Percentiles rank a stretch among this genome's conserved stretches.
Evolutionary conservation across 2,113 vertebrate genomes (phyloP).

Genomic region (Sterrhoptilus dennistouni): DNA sequence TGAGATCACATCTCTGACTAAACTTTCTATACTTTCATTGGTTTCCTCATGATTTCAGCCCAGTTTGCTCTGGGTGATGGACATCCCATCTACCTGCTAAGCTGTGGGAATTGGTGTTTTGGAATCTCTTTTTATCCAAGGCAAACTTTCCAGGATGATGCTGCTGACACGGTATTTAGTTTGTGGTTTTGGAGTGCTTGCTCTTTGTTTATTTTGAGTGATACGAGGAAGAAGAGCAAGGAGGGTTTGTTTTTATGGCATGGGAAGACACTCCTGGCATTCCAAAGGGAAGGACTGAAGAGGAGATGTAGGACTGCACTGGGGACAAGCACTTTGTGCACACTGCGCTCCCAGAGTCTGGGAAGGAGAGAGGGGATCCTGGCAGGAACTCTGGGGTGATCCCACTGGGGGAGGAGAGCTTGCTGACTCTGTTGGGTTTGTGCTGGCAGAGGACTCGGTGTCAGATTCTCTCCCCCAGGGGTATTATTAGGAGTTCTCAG

Average conservation of each 20-base stretch:
- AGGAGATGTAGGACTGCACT: background rate
- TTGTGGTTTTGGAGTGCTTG: slow-evolving; percentile 8
- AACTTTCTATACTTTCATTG: slow-evolving; percentile 28
- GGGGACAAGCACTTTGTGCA: background rate
- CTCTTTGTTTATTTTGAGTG: slow-evolving; percentile 33
- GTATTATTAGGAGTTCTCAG: background rate
- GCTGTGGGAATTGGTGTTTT: background rate
- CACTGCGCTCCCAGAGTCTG: background rate
- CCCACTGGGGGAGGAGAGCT: background rate
- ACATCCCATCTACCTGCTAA: background rate
- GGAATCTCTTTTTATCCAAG: slow-evolving; percentile 18
- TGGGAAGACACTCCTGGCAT: background rate
- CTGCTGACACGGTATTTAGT: slow-evolving; percentile 51
- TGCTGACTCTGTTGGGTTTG: background rate
- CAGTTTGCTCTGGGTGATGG: background rate
- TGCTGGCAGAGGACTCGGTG: background rate
- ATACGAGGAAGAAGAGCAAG: slow-evolving; percentile 20
- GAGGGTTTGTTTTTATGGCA: slow-evolving; percentile 6
- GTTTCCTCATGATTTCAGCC: background rate
- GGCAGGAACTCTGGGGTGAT: background rate
- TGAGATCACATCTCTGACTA: background rate
- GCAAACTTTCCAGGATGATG: slow-evolving; percentile 30
- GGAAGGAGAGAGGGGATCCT: background rate
- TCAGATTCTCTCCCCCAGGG: background rate
- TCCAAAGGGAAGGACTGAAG: background rate